phyloP scores from a whole-genome alignment of 2,113 vertebrate species.

The Neotoma lepida region DNA sequence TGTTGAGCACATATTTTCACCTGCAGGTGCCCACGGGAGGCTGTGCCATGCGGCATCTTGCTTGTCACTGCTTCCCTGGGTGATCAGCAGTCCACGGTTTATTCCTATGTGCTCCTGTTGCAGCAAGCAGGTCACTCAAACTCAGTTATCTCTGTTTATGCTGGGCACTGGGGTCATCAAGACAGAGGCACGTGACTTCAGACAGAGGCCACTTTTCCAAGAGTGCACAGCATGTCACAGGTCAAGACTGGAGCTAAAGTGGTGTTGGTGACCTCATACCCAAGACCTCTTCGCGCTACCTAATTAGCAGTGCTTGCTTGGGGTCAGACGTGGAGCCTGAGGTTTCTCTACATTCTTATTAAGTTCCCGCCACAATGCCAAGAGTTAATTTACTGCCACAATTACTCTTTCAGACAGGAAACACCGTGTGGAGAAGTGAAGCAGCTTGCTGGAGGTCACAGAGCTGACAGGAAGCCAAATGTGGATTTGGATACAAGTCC shows the following conservation, averaged over 20 bases:
- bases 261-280: neutral
- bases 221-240: neutral
- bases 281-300: neutral
- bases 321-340: neutral
- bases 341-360: neutral
- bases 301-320: neutral
- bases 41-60: neutral
- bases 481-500: neutral
- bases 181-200: neutral
- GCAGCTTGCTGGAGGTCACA: neutral
- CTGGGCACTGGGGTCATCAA: no score
- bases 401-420: constrained; percentile 31
- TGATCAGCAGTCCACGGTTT: constrained; percentile 14
- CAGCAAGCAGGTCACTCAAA: neutral
- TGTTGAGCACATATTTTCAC: neutral
- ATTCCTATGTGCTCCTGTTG: neutral
- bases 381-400: neutral
- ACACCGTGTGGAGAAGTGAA: neutral
- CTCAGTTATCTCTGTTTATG: neutral
- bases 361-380: neutral
- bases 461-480: neutral
- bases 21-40: fast-evolving
- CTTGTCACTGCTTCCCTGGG: constrained; percentile 72
- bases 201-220: neutral
- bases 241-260: neutral